Conservation (phyloP, 2,888 invertebrate species). For the Acleris emargana region DNA sequence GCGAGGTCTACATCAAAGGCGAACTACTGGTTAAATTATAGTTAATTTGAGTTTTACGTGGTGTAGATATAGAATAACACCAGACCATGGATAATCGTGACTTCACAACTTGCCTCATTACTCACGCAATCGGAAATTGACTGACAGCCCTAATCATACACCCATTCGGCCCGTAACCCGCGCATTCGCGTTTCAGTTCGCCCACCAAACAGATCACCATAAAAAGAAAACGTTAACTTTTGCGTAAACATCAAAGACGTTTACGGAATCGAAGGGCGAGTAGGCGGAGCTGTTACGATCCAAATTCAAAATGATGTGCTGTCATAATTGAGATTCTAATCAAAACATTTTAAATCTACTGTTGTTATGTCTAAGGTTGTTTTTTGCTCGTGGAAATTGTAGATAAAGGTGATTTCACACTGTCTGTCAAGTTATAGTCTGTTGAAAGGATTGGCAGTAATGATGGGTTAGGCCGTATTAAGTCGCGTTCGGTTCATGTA, state of each 20-base stretch:
- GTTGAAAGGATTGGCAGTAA: conserved; percentile 63
- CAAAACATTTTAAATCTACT: conserved; percentile 28
- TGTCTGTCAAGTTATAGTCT: conserved; percentile 44
- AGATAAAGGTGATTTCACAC: conserved; percentile 46
- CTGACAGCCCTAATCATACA: conserved; percentile 44
- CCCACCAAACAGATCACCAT: conserved; percentile 12
- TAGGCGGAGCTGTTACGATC: conserved; percentile 53
- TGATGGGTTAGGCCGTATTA: conserved; percentile 55
- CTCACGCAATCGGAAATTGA: conserved; percentile 42
- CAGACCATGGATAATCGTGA: conserved; percentile 36
- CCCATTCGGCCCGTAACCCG: conserved; percentile 25
- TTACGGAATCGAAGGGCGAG: conserved; percentile 47
- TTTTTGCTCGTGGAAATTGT: conserved; percentile 1
- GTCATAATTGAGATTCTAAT: conserved; percentile 48
- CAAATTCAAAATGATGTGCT: conserved; percentile 60
- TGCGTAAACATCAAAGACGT: conserved; percentile 40
- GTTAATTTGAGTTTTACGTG: too few species aligned
- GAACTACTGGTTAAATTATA: too few species aligned
- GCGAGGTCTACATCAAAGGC: too few species aligned
- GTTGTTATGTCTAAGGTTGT: conserved; percentile 15
- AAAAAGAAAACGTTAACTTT: conserved; percentile 36
- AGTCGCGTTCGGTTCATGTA: conserved; percentile 41
- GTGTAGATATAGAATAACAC: conserved; percentile 12
- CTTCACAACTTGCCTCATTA: conserved; percentile 38
- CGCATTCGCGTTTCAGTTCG: conserved; percentile 34